A percentile compares a stretch with the other conserved stretches of the same genome.
Evolutionary conservation across 2,797 vertebrate genomes (phyloP).

Genomic region (Coranthus polyacanthus): DNA sequence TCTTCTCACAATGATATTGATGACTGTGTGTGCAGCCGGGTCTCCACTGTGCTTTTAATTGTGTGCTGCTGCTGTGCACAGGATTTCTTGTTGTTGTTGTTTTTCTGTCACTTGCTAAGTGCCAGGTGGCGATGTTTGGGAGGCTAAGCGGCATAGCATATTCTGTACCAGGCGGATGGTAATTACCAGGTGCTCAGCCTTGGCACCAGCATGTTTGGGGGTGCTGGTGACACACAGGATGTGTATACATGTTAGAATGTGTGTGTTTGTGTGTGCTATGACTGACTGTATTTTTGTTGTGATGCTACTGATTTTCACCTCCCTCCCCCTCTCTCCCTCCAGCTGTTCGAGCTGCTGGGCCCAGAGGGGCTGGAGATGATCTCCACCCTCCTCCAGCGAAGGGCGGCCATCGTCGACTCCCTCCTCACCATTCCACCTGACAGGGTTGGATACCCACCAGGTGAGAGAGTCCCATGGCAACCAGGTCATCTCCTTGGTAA

Average conservation of each 20-base stretch:
- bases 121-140: conserved; percentile 78
- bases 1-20: conserved; percentile 25
- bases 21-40: conserved; percentile 22
- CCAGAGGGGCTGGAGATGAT: conserved; percentile 96
- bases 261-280: conserved; percentile 2
- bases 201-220: conserved; percentile 49
- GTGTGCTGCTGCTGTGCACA: conserved; percentile 33
- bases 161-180: conserved; percentile 73
- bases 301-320: conserved; percentile 4
- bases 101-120: conserved; percentile 66
- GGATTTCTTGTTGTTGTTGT: conserved; percentile 61
- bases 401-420: conserved; percentile 89
- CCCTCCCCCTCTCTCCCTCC: conserved; percentile 22
- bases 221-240: conserved; percentile 52
- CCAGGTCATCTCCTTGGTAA: conserved; percentile 45
- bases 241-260: conserved; percentile 38
- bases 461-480: conserved; percentile 78
- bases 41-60: conserved; percentile 46
- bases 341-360: conserved; percentile 96
- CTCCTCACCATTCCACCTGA: conserved; percentile 85
- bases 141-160: conserved; percentile 72
- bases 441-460: conserved; percentile 83
- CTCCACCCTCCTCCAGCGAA: conserved; percentile 92
- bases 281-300: conserved; percentile 25
- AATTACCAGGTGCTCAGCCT: conserved; percentile 79